Evolutionary conservation across 2,113 vertebrate genomes (phyloP), one percentile per base, ranked within the genome.

Genomic region (Leptocoma aspasia): DNA sequence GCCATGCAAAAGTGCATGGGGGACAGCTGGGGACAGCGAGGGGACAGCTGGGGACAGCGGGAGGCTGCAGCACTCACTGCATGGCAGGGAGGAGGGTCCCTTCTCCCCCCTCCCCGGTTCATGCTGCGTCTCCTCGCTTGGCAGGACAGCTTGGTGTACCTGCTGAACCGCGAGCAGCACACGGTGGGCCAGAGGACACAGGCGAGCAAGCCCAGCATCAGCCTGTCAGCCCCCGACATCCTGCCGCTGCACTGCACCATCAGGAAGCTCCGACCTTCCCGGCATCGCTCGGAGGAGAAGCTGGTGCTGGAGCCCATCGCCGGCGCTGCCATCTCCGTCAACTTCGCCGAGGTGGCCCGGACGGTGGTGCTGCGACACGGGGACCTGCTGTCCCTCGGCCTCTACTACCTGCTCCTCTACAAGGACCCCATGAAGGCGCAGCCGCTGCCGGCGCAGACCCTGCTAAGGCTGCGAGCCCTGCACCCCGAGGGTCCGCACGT

Each of bases 141-240:
- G 65, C 97, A 99, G 99, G 99, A 99, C 97, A 99, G 99, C 96
- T 78, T 99, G 97, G 99, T 99, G 14, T 99, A 99, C 71, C 98
- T 99, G 96, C 98, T 99, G 90, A 99, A 98, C 97, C 97, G 98
- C 23, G 99, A 99, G 68, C 99, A 98, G 97, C 99, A 99, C 97
- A 99, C 99, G 0, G 99, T 99, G 42, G 99, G 99, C 71, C 99
- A 99, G 97, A 98, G 99, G 97, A 99, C 99, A 0, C 98, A 99
- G 3, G 98, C 99, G 18, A 99, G 99, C 86, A 98, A 98, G 28
- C 99, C 99, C 61, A 99, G 99, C 98, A 99, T 99, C 98, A 99
- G 98, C 97, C 98, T 99, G 60, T 99, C 98, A 0, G 99, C 99
- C 19, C 99, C 99, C 0, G 99, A 99, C 97, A 99, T 99, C 97